Base-by-base conservation (phyloP, 2,797 vertebrate genomes). In the Pampus argenteus region DNA sequence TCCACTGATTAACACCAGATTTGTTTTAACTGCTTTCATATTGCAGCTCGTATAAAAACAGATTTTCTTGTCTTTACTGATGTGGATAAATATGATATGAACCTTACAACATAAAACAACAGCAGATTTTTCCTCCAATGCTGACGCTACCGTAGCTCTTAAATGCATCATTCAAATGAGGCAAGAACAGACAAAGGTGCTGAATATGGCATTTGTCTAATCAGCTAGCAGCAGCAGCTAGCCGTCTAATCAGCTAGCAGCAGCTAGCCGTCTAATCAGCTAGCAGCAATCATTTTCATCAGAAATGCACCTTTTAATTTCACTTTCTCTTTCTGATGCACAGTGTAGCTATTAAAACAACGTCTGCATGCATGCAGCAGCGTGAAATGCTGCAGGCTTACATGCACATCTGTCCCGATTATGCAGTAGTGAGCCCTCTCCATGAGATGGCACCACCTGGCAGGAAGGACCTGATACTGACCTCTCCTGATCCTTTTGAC, bases 371-470 rank as follows among this genome's bases (percentile, higher is more conserved):
- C 10, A 2, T 10, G 9, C 40, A 6, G 40, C 18, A 42, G 44
- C 22, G n/a, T 47, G 20, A 47, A 47, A 47, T 47, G 22, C n/a
- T 9, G 29, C 13, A n/a, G n/a, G n/a, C 9, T 36, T 36, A 11
- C 45, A 47, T 20, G 9, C 1, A 15, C 17, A 25, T 28, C 22
- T 6, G 20, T 18, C 25, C 17, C 25, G 1, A 1, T 5, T 18
- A 8, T 71, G 83, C 47, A 74, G 58, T 70, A 0, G 0, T 20
- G 34, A 62, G 44, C n/a, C 40, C 42, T 61, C 3, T 36, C 83
- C 91, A 89, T 70, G 7, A 83, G 91, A 65, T 84, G 90, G 91
- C 79, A 50, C 61, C 56, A 82, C 52, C 61, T 54, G 60, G 57
- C 77, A 81, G 60, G 51, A 22, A 20, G 49, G 69, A 29, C n/a